Evolutionary conservation across 2,888 invertebrate species (phyloP).

Genomic region (Sycophila texana): DNA sequence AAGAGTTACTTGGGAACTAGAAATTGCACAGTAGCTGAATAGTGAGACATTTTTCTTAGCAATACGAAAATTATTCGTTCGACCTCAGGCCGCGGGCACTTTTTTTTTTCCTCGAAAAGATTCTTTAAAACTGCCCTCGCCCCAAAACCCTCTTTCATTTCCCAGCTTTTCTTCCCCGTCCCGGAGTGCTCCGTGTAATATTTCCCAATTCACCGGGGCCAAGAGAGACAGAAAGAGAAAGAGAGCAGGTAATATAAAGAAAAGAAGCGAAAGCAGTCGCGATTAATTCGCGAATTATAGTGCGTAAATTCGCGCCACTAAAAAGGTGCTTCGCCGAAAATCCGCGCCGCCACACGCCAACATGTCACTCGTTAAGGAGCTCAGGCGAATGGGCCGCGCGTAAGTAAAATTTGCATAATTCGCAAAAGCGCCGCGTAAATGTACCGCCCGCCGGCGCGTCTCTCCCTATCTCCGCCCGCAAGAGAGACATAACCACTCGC

Average conservation of each 20-base stretch:
- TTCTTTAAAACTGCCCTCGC: slow-evolving; percentile 15
- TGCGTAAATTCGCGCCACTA: no score
- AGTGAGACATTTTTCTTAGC: slow-evolving; percentile 15
- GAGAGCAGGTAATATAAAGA: no score
- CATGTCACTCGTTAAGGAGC: neutral
- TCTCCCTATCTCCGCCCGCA: slow-evolving; percentile 5
- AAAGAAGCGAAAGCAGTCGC: no score
- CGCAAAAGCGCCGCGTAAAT: neutral
- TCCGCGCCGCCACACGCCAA: neutral
- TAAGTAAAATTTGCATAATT: slow-evolving; percentile 33
- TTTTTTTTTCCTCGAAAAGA: slow-evolving; percentile 6
- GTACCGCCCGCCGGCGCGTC: neutral
- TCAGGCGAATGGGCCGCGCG: slow-evolving; percentile 2
- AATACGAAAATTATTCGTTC: slow-evolving; percentile 40
- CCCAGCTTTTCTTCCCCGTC: no score
- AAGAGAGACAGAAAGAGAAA: no score
- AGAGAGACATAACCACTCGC: slow-evolving; percentile 26
- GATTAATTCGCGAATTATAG: no score
- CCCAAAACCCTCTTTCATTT: slow-evolving; percentile 14
- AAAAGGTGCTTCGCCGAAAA: neutral
- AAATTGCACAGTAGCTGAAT: slow-evolving; percentile 16
- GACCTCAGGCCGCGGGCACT: slow-evolving; percentile 12
- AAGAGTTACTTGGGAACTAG: slow-evolving; percentile 31
- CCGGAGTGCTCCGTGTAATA: no score
- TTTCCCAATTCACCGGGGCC: no score